These are phyloP conservation scores for Pseudobourletiella spinata DNA, from an alignment of 1,140 invertebrate genomes.

Conservation along the genomic window DNA sequence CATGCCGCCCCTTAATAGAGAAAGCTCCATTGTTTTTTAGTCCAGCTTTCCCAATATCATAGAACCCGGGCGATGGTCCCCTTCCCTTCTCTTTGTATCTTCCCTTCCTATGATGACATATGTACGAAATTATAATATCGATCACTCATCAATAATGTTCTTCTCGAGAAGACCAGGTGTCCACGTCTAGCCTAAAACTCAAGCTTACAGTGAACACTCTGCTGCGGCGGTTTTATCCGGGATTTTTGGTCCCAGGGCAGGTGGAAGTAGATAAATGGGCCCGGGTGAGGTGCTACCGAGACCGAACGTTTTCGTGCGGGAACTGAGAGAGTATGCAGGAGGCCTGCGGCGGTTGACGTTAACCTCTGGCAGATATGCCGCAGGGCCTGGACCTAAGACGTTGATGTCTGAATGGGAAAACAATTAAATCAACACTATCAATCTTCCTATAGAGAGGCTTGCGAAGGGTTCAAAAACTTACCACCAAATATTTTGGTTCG, in stretches of 20 bases:
- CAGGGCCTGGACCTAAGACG: slow-evolving; percentile 18
- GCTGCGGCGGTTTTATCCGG: slow-evolving; percentile 23
- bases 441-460: background rate
- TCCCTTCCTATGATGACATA: background rate
- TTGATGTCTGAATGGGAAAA: slow-evolving; percentile 16
- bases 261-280: slow-evolving; percentile 32
- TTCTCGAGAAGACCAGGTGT: background rate
- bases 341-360: slow-evolving; percentile 28
- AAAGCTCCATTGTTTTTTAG: slow-evolving; percentile 25
- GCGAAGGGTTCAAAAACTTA: background rate
- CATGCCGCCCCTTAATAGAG: slow-evolving; percentile 24
- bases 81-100: slow-evolving; percentile 23
- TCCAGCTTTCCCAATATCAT: slow-evolving; percentile 26
- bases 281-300: slow-evolving; percentile 21
- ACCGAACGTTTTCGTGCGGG: slow-evolving; percentile 13
- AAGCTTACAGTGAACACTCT: slow-evolving; percentile 26
- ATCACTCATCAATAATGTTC: background rate
- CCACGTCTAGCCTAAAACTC: background rate
- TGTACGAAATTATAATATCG: background rate
- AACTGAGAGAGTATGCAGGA: slow-evolving; percentile 21
- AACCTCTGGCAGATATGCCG: slow-evolving; percentile 26
- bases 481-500: slow-evolving; percentile 20
- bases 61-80: slow-evolving; percentile 15
- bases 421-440: background rate
- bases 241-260: slow-evolving; percentile 25